Base-by-base conservation (phyloP, 2,797 vertebrate genomes). In the Tarsius wallacei region DNA sequence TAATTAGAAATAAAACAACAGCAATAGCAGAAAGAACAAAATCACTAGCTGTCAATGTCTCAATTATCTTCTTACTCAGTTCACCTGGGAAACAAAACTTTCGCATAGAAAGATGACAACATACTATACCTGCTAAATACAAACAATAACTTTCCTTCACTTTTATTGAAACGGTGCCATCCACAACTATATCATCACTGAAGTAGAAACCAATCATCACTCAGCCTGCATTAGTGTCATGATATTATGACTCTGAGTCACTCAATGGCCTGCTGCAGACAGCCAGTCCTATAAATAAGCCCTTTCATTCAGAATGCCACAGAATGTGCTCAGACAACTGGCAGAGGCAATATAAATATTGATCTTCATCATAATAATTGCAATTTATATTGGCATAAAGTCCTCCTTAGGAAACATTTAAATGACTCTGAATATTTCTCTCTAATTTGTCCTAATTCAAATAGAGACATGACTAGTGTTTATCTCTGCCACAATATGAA, bases 271-370 rank as follows among this genome's bases (percentile, higher is more conserved):
- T 89, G 63, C 11, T 91, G 64, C 19, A 86, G 80, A 71, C 7
- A 53, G 57, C 71, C 51, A 5, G 73, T 47, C 82, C 78, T 92
- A 84, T 70, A 94, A 97, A 94, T 87, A 94, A 95, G 22, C 24
- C n/a, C 33, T 55, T 61, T 91, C 31, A 73, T 91, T 95, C 68
- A 36, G 13, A 59, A 93, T 47, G 49, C 53, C 82, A 76, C 47
- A 83, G 76, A 80, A 87, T 81, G 15, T 49, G 26, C 49, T 89
- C 55, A 64, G 83, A 80, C 4, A 0, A 87, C 70, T 77, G 93
- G 70, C 74, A 94, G 71, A 71, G 49, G 66, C 76, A 96, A 28
- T 68, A 73, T 89, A 95, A 96, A 96, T 95, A 96, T 85, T 90
- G 93, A 95, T 95, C 83, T 53, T 76, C 28, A 57, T 93, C 66